These are phyloP conservation scores for Callocephalon fimbriatum DNA, from an alignment of 2,113 vertebrate genomes.

Conservation along the genomic window DNA sequence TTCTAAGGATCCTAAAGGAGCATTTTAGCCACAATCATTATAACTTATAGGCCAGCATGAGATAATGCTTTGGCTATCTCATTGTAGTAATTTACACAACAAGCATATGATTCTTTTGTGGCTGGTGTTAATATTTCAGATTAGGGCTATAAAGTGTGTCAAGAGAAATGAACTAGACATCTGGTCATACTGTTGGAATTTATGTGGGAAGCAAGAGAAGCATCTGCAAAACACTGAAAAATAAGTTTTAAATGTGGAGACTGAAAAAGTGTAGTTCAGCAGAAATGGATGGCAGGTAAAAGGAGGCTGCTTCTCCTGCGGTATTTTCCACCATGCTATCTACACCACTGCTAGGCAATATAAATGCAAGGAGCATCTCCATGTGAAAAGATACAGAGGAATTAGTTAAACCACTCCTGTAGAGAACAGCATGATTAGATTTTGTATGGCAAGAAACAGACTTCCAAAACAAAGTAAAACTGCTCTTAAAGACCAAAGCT, in stretches of 20 bases:
- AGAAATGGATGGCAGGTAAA: not conserved
- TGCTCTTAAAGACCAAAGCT: not conserved
- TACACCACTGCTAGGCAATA: not conserved
- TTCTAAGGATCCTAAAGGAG: not conserved
- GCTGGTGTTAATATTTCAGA: not conserved
- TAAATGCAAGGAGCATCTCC: not conserved
- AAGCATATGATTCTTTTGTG: not conserved
- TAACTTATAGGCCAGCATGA: constrained; percentile 3
- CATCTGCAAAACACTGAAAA: constrained; percentile 20
- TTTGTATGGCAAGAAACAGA: not conserved
- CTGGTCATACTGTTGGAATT: constrained; percentile 58
- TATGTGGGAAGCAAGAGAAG: constrained; percentile 31
- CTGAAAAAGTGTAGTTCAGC: not conserved
- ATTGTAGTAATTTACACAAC: not conserved
- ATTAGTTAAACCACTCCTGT: not conserved
- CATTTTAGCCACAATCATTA: not conserved
- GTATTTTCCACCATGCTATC: not conserved
- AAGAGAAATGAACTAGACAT: constrained; percentile 36
- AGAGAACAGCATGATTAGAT: not conserved
- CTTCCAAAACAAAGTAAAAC: not conserved
- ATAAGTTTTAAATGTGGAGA: not conserved
- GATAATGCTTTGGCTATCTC: constrained; percentile 46
- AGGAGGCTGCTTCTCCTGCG: not conserved
- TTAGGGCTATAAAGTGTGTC: constrained; percentile 8
- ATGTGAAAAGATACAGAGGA: not conserved